These are phyloP conservation scores for Drosophila bocqueti DNA, from an alignment of 1,140 invertebrate species.

Conservation along the genomic window DNA sequence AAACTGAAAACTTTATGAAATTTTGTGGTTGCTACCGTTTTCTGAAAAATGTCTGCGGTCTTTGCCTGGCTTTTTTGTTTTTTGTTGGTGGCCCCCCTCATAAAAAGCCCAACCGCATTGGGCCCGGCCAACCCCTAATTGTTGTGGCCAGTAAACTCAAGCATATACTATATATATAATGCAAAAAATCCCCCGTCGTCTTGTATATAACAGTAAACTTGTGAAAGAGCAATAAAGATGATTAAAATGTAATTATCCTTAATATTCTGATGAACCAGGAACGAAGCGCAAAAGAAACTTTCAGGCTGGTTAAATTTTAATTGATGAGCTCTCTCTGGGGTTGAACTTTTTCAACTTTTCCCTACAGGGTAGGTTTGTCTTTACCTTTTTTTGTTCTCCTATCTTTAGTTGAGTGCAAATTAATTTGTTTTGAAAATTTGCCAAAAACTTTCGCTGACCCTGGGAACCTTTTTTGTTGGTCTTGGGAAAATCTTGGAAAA, in stretches of 20 bases:
- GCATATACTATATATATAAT: slow-evolving; percentile 56
- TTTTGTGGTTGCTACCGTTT: slow-evolving; percentile 82
- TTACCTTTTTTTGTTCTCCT: slow-evolving; percentile 1
- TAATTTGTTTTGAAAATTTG: slow-evolving; percentile 82
- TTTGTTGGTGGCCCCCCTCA: slow-evolving; percentile 14
- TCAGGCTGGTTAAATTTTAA: slow-evolving; percentile 68
- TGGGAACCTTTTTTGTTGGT: slow-evolving; percentile 44
- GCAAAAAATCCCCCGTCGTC: slow-evolving; percentile 47
- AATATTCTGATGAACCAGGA: slow-evolving; percentile 75
- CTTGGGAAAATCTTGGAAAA: slow-evolving; percentile 59
- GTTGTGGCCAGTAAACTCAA: slow-evolving; percentile 56
- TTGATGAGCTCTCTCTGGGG: slow-evolving; percentile 76
- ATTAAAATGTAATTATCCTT: slow-evolving; percentile 85
- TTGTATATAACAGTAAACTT: slow-evolving; percentile 80
- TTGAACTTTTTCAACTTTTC: slow-evolving; percentile 81
- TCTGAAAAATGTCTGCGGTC: slow-evolving; percentile 72
- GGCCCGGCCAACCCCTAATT: slow-evolving; percentile 78
- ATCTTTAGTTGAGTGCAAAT: slow-evolving; percentile 72
- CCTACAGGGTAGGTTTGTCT: background rate
- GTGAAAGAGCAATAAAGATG: slow-evolving; percentile 84
- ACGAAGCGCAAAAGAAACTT: slow-evolving; percentile 25
- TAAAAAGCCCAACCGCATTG: slow-evolving; percentile 73
- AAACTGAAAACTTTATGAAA: slow-evolving; percentile 71
- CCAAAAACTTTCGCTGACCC: slow-evolving; percentile 42
- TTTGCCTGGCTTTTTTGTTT: slow-evolving; percentile 3